Evolutionary conservation across 2,888 invertebrate genomes (phyloP).

Genomic region (Ramazzottius varieornatus): DNA sequence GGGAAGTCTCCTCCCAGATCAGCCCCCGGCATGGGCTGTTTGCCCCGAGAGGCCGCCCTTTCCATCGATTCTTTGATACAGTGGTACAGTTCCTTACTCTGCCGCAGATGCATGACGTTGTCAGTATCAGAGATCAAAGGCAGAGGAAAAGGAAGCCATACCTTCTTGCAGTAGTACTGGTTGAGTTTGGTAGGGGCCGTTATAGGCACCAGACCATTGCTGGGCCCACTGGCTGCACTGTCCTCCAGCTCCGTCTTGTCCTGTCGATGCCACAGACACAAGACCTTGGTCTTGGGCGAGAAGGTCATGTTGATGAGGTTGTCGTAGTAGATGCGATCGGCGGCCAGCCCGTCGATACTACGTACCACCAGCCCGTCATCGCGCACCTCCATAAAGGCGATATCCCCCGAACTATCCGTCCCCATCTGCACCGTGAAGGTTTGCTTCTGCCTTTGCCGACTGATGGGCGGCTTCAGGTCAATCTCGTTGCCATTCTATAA

Average conservation of each 20-base stretch:
- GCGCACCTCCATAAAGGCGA: constrained; percentile 44
- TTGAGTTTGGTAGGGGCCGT: background rate
- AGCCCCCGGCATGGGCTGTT: constrained; percentile 23
- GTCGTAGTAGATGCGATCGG: constrained; percentile 87
- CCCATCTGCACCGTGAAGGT: constrained; percentile 94
- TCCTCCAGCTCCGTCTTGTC: constrained; percentile 18
- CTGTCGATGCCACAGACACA: constrained; percentile 86
- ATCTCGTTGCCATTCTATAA: constrained; percentile 84
- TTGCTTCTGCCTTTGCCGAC: constrained; percentile 75
- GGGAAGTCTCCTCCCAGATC: constrained; percentile 67
- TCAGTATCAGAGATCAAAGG: background rate
- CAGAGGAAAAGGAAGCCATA: background rate
- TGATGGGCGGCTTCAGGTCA: constrained; percentile 77
- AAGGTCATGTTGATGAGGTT: constrained; percentile 96
- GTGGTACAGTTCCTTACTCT: constrained; percentile 94
- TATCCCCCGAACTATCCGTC: constrained; percentile 55
- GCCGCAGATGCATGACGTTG: constrained; percentile 21
- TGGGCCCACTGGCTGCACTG: background rate
- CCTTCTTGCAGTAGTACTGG: constrained; percentile 2
- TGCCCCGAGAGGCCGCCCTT: constrained; percentile 39
- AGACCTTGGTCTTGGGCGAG: constrained; percentile 83
- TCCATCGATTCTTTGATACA: constrained; percentile 98
- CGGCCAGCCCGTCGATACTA: constrained; percentile 28
- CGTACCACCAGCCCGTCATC: constrained; percentile 58
- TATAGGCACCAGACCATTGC: background rate